phyloP scores from a whole-genome alignment of 2,113 vertebrate species.

The Oreochromis niloticus region DNA sequence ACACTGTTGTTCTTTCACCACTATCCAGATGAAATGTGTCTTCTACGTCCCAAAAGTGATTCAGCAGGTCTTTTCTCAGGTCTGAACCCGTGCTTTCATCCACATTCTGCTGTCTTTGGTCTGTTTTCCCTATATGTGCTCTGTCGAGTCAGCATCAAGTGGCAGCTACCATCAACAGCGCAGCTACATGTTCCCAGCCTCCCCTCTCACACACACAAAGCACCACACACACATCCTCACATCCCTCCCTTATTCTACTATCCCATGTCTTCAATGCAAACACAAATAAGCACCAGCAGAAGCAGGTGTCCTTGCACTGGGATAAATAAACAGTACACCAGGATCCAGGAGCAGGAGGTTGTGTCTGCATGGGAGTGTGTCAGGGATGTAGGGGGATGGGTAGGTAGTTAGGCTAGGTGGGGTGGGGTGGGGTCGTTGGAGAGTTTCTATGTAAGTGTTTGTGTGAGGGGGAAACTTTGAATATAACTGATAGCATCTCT shows the following conservation, averaged over 20 bases:
- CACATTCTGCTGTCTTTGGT: background rate
- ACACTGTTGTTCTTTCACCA: background rate
- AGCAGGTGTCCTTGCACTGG: constrained; percentile 62
- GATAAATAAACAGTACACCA: constrained; percentile 69
- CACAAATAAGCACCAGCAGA: constrained; percentile 63
- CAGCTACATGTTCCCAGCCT: background rate
- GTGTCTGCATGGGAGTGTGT: background rate
- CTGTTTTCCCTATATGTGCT: background rate
- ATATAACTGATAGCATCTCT: constrained; percentile 64
- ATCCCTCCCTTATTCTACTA: constrained; percentile 26
- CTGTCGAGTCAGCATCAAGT: constrained; percentile 36
- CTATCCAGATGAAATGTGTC: background rate
- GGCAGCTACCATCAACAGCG: background rate
- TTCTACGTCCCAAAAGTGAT: background rate
- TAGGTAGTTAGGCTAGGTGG: background rate
- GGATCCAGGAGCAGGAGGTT: constrained; percentile 59
- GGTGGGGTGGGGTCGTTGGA: background rate
- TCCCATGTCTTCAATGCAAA: constrained; percentile 63
- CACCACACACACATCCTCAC: background rate
- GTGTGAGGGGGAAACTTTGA: constrained; percentile 42
- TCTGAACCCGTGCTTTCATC: background rate
- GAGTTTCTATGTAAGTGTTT: constrained; percentile 7
- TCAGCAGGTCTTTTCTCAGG: background rate
- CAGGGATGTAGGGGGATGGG: background rate
- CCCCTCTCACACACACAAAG: background rate